A percentile compares a stretch with the other conserved stretches of the same genome.
These are phyloP conservation scores for Copidosoma floridanum DNA, from an alignment of 1,140 invertebrate genomes.

Conservation along the genomic window DNA sequence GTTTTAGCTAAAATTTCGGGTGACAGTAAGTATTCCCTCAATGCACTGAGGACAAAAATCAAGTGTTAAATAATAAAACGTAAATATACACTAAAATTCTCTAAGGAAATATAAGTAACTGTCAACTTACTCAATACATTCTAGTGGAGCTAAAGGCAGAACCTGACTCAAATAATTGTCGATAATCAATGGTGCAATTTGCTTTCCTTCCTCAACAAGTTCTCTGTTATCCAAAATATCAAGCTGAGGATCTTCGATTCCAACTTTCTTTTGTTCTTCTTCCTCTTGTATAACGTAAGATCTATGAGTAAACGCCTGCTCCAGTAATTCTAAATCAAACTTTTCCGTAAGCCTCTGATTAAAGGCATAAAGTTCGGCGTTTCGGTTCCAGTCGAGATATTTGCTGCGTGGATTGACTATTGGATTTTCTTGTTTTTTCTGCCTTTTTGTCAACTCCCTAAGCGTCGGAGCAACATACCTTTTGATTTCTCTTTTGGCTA, in stretches of 20 bases:
- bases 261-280: conserved; percentile 65
- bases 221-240: conserved; percentile 68
- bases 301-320: conserved; percentile 75
- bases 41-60: conserved; percentile 51
- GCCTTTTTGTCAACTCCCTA: conserved; percentile 50
- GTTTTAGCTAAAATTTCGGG: conserved; percentile 69
- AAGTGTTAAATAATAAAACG: conserved; percentile 12
- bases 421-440: conserved; percentile 37
- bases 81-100: too few relatives aligned
- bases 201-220: conserved; percentile 66
- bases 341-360: conserved; percentile 81
- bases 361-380: conserved; percentile 86
- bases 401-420: conserved; percentile 53
- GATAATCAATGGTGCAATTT: conserved; percentile 61
- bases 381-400: conserved; percentile 83
- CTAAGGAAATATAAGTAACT: not conserved
- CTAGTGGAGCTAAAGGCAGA: conserved; percentile 71
- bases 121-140: conserved; percentile 61
- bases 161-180: conserved; percentile 61
- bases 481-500: conserved; percentile 47
- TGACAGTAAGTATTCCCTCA: conserved; percentile 67
- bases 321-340: conserved; percentile 69
- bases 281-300: conserved; percentile 77
- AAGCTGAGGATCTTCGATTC: conserved; percentile 62
- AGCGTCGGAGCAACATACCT: too few relatives aligned